A percentile compares a stretch with the other conserved stretches of the same genome.
phyloP scores from a whole-genome alignment of 2,888 invertebrate species.

The Netelia melanura region DNA sequence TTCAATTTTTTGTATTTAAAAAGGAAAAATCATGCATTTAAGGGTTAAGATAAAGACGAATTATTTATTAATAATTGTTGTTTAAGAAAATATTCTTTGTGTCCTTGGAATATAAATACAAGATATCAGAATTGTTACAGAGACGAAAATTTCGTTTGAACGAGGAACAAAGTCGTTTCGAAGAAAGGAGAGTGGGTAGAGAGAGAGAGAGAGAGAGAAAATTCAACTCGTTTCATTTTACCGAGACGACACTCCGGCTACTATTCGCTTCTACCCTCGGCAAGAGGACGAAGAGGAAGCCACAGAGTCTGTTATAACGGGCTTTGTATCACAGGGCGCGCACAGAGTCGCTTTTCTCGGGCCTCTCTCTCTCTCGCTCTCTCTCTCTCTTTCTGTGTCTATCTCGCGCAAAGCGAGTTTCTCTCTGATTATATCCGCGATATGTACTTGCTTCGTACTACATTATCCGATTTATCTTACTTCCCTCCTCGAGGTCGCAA shows the following conservation, averaged over 20 bases:
- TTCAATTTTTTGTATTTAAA: too few relatives aligned
- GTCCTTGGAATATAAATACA: not conserved
- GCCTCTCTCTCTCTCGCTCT: not conserved
- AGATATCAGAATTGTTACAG: not conserved
- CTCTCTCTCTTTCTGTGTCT: not conserved
- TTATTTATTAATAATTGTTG: too few relatives aligned
- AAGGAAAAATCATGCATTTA: too few relatives aligned
- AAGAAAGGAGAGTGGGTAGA: not conserved
- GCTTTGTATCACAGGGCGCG: conserved; percentile 47
- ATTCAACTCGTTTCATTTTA: conserved; percentile 20
- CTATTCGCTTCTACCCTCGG: conserved; percentile 31
- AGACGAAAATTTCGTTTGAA: not conserved
- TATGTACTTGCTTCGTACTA: conserved; percentile 25
- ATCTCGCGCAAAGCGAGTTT: conserved; percentile 10
- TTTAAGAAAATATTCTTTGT: not conserved
- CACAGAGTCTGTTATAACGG: conserved; percentile 56
- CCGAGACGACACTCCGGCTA: conserved; percentile 37
- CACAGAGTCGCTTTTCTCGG: conserved; percentile 60
- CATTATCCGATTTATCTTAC: conserved; percentile 69
- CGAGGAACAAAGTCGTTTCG: not conserved
- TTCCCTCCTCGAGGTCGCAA: conserved; percentile 42
- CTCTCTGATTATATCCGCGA: conserved; percentile 22
- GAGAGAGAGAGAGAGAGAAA: conserved; percentile 17
- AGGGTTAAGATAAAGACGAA: too few relatives aligned
- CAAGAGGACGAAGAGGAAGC: conserved; percentile 37